Conservation (phyloP, 2,888 invertebrate species). For the Erebia ligea region DNA sequence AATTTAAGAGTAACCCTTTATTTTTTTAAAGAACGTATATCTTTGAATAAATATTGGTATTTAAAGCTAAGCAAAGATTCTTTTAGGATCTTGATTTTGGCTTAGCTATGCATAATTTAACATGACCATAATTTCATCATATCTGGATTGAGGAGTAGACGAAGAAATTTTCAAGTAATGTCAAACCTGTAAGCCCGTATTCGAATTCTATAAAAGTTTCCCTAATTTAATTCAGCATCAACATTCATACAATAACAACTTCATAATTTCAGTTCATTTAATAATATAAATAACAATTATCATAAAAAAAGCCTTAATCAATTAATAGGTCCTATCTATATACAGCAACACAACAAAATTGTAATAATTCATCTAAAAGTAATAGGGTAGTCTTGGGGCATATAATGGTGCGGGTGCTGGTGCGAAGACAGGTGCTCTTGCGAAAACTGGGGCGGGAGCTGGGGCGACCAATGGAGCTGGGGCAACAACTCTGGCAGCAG, state of each 20-base stretch:
- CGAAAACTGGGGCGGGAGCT: conserved; percentile 50
- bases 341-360: conserved; percentile 73
- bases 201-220: not conserved
- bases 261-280: conserved; percentile 54
- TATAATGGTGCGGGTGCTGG: conserved; percentile 48
- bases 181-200: no score
- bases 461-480: conserved; percentile 58
- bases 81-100: no score
- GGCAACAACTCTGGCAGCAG: conserved; percentile 54
- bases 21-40: no score
- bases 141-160: no score
- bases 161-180: no score
- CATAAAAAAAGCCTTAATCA: conserved; percentile 57
- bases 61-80: no score
- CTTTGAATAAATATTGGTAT: no score
- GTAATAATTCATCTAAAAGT: conserved; percentile 76
- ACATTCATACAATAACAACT: not conserved
- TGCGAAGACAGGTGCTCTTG: conserved; percentile 51
- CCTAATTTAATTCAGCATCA: not conserved
- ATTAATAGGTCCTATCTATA: conserved; percentile 47
- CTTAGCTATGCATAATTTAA: no score
- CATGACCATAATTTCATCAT: no score
- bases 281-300: conserved; percentile 74
- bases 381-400: conserved; percentile 66
- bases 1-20: not conserved